phyloP scores from a whole-genome alignment of 2,797 vertebrate species.

The Clangula hyemalis region DNA sequence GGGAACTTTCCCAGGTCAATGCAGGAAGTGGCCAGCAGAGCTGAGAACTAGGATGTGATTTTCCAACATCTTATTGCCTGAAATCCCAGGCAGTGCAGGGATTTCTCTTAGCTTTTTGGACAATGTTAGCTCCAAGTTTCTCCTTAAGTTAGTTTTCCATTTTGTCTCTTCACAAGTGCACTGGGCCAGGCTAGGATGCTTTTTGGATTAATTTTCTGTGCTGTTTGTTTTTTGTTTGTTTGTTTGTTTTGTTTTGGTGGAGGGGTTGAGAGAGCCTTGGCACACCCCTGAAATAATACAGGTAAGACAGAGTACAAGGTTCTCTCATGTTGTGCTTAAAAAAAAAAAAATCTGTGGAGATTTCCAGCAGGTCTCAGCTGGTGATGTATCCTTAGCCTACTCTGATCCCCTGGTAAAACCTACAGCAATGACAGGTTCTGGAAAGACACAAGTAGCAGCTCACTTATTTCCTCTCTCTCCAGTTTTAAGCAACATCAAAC shows the following conservation, averaged over 20 bases:
- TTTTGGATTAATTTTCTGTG: neutral
- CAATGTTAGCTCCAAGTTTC: neutral
- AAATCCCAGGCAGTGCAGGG: neutral
- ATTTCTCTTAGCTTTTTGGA: neutral
- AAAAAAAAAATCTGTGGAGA: accelerated
- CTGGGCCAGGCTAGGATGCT: neutral
- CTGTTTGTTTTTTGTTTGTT: neutral
- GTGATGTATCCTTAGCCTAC: neutral
- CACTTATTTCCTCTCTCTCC: neutral
- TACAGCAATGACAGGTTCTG: neutral
- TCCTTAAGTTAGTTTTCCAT: neutral
- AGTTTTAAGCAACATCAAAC: neutral
- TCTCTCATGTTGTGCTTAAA: neutral
- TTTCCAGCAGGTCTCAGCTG: neutral
- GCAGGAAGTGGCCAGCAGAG: neutral
- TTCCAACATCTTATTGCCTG: neutral
- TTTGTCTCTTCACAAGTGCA: neutral
- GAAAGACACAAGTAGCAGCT: neutral
- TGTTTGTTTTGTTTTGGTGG: neutral
- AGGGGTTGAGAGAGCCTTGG: neutral
- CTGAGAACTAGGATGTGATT: neutral
- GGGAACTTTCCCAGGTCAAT: neutral
- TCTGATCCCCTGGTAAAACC: neutral
- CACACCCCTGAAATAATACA: neutral
- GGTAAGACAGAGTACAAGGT: accelerated